These are phyloP conservation scores for Ichneumoninae sp. DNA, from an alignment of 2,888 invertebrate species.

Conservation along the genomic window DNA sequence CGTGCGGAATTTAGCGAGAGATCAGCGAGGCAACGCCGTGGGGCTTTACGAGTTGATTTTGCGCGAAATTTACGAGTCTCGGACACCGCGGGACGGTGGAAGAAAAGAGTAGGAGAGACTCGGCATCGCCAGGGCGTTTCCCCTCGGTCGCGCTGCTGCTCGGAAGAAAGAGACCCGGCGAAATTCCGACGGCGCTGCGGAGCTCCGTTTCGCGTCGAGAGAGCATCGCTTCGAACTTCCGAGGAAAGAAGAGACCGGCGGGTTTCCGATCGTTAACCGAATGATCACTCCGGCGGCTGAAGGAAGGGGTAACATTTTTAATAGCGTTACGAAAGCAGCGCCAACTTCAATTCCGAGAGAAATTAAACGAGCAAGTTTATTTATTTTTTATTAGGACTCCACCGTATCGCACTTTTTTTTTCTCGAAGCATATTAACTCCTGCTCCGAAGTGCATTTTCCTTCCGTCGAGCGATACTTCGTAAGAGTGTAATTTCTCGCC, in stretches of 20 bases:
- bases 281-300: slow-evolving; percentile 7
- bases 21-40: slow-evolving; percentile 33
- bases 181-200: slow-evolving; percentile 19
- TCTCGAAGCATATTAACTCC: too few species aligned
- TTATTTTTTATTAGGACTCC: neutral
- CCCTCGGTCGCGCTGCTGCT: slow-evolving; percentile 42
- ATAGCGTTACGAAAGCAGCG: slow-evolving; percentile 52
- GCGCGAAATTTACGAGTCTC: slow-evolving; percentile 62
- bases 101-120: slow-evolving; percentile 18
- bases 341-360: slow-evolving; percentile 7
- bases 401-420: neutral
- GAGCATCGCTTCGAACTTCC: slow-evolving; percentile 10
- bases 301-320: slow-evolving; percentile 67
- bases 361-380: neutral
- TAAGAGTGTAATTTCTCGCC: neutral
- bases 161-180: slow-evolving; percentile 7
- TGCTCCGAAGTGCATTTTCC: neutral
- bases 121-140: slow-evolving; percentile 49
- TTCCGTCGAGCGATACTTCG: neutral
- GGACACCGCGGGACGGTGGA: slow-evolving; percentile 50
- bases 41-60: slow-evolving; percentile 57
- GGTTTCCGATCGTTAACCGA: slow-evolving; percentile 70
- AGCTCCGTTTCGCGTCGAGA: neutral
- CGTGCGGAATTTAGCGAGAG: slow-evolving; percentile 40
- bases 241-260: neutral